Evolutionary conservation across 2,797 vertebrate species (phyloP), one percentile per base, ranked within the genome.

Genomic region (Chaetophractus vellerosus): DNA sequence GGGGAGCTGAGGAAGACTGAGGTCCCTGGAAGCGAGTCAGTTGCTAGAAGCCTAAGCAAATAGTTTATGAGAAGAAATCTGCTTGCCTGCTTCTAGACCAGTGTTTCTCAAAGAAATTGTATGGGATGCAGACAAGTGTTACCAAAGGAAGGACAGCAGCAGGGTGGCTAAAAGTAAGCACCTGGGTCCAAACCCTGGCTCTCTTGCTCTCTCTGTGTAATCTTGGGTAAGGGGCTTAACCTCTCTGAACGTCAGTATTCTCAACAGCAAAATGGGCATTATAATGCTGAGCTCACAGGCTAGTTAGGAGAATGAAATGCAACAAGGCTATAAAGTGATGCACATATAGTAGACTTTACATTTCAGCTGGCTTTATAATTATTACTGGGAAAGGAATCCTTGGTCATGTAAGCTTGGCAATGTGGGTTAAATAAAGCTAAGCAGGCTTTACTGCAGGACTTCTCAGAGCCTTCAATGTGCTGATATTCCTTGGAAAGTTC

Each of bases 251-350:
- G 41, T 69, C 21, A 79, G 21, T 38, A 28, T 81, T 63, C 28
- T 18, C 38, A 82, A 36, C 45, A 93, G 59, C 45, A 68, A 78
- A 95, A 87, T 84, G 33, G 45, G 31, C 52, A 14, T 64, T 52
- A 8, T 59, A 52, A 68, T 59, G 61, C 19, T 31, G 75, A 38
- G 55, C 33, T 82, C 16, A 55, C 12, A 50, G 79, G 31, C 86
- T 75, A 28, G 5, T 93, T 63, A 88, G 50, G 76, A 93, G 79
- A 93, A 69, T 55, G 80, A 82, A 84, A 2, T 91, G 23, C 45
- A 88, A 33, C 33, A 66, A 33, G 38, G 11, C 14, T 64, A 1
- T 74, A 61, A 72, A 90, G 59, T 87, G 63, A 48, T 88, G 59
- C 59, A 45, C 78, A 36, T 26, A 52, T 8, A 66, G 57, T 85